Base-by-base conservation (phyloP, 2,797 vertebrate species). In the Anolis apletophallus region DNA sequence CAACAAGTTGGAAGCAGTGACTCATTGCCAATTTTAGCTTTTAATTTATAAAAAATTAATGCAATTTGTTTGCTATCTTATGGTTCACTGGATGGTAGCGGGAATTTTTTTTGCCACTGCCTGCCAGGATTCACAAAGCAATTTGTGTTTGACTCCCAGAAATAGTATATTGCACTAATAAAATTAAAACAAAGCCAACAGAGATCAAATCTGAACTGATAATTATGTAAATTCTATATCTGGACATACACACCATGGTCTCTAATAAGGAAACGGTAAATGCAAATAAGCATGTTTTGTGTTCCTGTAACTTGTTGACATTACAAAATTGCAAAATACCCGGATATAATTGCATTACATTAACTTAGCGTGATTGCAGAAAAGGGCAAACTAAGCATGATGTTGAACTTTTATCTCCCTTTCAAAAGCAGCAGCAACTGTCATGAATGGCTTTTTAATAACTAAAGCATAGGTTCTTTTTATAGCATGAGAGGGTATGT, bases 11-110 rank as follows among this genome's bases (percentile, higher is more conserved):
- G 75, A 72, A 90, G 71, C n/a, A 80, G 29, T 84, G 86, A 55
- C 57, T 88, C 52, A 5, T 21, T 80, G 67, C 23, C 55, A 64
- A 81, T 69, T 40, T 6, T 9, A 55, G 75, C 55, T 90, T 71
- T 46, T 72, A 57, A 78, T 87, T 86, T 88, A 5, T 0, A 77
- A 88, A 34, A 89, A 40, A 54, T 86, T n/a, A 57, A 73, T 0
- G 11, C 0, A 0, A n/a, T 79, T 87, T 85, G 34, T 82, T 78
- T 85, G 80, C 85, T 71, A 46, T 13, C 3, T 87, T 40, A 54
- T 5, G 23, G 83, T 91, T 85, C 80, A 81, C 59, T 17, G 19
- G 61, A 3, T 77, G 80, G 83, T 87, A 89, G 81, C 86, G 13
- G n/a, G 79, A 89, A 86, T 50, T 19, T 13, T 0, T 46, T 7